Conservation (phyloP, 2,113 vertebrate genomes). For the Phainopepla nitens region DNA sequence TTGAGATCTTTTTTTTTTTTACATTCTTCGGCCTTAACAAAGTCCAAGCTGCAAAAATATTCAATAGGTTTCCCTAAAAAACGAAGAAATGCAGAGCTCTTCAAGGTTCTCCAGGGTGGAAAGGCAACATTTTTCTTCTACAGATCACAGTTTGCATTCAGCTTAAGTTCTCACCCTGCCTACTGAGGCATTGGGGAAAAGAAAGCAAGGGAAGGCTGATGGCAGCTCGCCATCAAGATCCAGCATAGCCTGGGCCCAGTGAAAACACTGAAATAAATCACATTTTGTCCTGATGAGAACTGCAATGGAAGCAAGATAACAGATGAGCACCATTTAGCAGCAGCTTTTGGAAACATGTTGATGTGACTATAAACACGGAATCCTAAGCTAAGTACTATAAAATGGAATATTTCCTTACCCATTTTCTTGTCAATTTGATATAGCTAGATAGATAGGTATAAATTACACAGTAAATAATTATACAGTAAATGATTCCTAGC, state of each 20-base stretch:
- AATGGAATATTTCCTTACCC: not conserved
- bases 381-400: not conserved
- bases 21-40: not conserved
- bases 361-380: not conserved
- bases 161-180: not conserved
- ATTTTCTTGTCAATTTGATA: not conserved
- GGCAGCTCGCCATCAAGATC: not conserved
- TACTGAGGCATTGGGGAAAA: not conserved
- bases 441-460: not conserved
- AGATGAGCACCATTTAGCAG: conserved; percentile 19
- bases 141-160: not conserved
- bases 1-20: not conserved
- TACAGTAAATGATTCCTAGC: not conserved
- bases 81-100: not conserved
- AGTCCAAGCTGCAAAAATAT: not conserved
- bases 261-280: not conserved
- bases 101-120: not conserved
- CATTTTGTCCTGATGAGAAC: not conserved
- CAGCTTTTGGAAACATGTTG: not conserved
- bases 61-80: not conserved
- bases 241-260: not conserved
- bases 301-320: not conserved
- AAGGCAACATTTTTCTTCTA: not conserved
- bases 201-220: not conserved
- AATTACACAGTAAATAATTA: not conserved